Evolutionary conservation across 1,140 invertebrate genomes (phyloP).

Genomic region (Adelges cooleyi): DNA sequence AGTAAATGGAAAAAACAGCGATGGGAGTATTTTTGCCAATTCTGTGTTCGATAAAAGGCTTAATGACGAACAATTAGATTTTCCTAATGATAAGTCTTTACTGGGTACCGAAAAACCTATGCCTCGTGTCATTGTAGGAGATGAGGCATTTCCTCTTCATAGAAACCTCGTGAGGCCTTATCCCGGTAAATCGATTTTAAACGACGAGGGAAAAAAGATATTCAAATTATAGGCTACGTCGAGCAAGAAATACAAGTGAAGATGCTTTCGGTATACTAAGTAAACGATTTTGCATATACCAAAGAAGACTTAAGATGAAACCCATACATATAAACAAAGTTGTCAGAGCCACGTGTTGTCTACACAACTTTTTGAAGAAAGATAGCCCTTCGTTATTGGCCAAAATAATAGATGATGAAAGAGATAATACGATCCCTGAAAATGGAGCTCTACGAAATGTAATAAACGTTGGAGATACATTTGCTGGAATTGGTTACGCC

Average conservation of each 20-base stretch:
- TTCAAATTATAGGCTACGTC: slow-evolving; percentile 39
- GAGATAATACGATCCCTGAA: too few species aligned
- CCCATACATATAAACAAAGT: too few species aligned
- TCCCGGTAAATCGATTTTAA: slow-evolving; percentile 30
- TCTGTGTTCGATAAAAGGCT: slow-evolving; percentile 30
- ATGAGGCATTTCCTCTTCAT: slow-evolving; percentile 39
- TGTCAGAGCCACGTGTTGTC: too few species aligned
- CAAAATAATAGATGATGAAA: too few species aligned
- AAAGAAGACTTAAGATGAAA: too few species aligned
- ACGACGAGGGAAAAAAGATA: slow-evolving; percentile 30
- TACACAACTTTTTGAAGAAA: too few species aligned
- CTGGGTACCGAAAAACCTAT: slow-evolving; percentile 16
- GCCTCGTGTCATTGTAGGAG: slow-evolving; percentile 36
- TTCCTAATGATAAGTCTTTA: slow-evolving; percentile 29
- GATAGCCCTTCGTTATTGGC: too few species aligned
- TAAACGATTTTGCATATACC: too few species aligned
- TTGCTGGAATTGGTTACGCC: too few species aligned
- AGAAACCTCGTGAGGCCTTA: slow-evolving; percentile 38
- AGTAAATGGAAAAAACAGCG: slow-evolving; percentile 38
- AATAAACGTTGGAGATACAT: too few species aligned
- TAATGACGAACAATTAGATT: slow-evolving; percentile 26
- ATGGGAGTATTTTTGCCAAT: slow-evolving; percentile 35
- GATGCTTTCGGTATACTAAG: slow-evolving; percentile 39
- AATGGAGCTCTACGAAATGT: too few species aligned
- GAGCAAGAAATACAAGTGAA: slow-evolving; percentile 37